Percentiles rank a stretch among this genome's conserved stretches.
Evolutionary conservation across 2,113 vertebrate species (phyloP).

Genomic region (Siniperca chuatsi): DNA sequence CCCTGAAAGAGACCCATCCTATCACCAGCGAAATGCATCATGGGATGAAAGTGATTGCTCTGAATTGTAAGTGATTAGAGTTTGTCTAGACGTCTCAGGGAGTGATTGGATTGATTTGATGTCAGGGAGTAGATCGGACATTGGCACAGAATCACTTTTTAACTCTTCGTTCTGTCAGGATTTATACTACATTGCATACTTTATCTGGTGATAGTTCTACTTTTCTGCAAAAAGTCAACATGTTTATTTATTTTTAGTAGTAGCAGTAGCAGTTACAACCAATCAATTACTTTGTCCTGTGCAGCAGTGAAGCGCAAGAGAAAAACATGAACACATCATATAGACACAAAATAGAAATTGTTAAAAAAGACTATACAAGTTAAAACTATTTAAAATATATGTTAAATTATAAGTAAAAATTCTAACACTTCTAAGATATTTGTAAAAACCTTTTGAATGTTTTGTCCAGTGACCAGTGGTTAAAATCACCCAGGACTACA

Average conservation of each 20-base stretch:
- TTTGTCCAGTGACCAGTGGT: background rate
- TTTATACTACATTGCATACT: constrained; percentile 18
- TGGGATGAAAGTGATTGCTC: constrained; percentile 78
- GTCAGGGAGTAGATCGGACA: constrained; percentile 66
- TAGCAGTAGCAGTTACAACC: background rate
- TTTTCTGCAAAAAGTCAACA: background rate
- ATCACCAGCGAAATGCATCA: constrained; percentile 71
- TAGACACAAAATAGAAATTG: background rate
- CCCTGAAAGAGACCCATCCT: constrained; percentile 63
- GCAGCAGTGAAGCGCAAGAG: background rate
- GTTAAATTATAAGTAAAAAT: background rate
- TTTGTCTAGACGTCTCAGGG: constrained; percentile 73
- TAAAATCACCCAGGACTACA: background rate
- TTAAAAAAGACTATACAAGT: no score
- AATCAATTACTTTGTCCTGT: background rate
- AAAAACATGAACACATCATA: background rate
- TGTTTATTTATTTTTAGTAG: background rate
- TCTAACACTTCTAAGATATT: background rate
- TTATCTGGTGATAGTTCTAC: background rate
- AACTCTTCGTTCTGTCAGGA: constrained; percentile 43
- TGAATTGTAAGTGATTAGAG: constrained; percentile 77
- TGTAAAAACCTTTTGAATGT: background rate
- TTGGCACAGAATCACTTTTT: constrained; percentile 55
- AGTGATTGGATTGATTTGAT: constrained; percentile 77
- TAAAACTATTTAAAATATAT: background rate